phyloP scores from a whole-genome alignment of 1,140 invertebrate species.

The Thaumetopoea pityocampa region DNA sequence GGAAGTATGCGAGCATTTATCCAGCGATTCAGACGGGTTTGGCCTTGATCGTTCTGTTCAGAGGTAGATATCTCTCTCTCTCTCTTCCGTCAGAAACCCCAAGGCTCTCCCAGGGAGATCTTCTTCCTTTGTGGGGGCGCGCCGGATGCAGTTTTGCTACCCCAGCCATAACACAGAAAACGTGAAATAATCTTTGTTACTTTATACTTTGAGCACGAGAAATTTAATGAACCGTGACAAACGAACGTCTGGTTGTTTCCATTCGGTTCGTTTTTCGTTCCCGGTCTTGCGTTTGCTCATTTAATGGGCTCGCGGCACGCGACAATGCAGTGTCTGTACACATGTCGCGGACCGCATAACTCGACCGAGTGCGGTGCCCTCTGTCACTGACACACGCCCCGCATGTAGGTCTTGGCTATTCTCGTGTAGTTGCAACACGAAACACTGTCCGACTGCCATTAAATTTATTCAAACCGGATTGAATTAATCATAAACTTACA shows the following conservation, averaged over 20 bases:
- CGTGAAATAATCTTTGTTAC: too few species aligned
- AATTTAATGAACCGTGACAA: slow-evolving; percentile 9
- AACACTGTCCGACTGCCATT: slow-evolving; percentile 13
- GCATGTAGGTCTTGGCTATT: slow-evolving; percentile 34
- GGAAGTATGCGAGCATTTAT: too few species aligned
- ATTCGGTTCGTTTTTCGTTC: slow-evolving; percentile 12
- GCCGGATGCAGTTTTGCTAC: too few species aligned
- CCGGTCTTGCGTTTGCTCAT: slow-evolving; percentile 6
- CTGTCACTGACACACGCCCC: slow-evolving; percentile 26
- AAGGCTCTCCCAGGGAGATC: too few species aligned
- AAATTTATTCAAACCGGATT: too few species aligned
- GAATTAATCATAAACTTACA: too few species aligned
- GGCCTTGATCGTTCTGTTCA: too few species aligned
- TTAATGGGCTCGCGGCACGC: slow-evolving; percentile 16
- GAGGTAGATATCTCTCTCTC: too few species aligned
- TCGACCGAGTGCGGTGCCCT: slow-evolving; percentile 32
- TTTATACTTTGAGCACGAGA: background rate
- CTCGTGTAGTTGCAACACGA: slow-evolving; percentile 22
- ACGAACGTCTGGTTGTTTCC: slow-evolving; percentile 4
- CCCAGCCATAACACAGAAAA: too few species aligned
- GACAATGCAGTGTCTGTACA: slow-evolving; percentile 23
- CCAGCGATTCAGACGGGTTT: too few species aligned
- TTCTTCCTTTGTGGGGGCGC: too few species aligned
- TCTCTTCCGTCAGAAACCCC: too few species aligned
- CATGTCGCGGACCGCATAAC: slow-evolving; percentile 22